A percentile compares a stretch with the other conserved stretches of the same genome.
phyloP scores from a whole-genome alignment of 2,888 invertebrate genomes.

The Leucoma salicis region DNA sequence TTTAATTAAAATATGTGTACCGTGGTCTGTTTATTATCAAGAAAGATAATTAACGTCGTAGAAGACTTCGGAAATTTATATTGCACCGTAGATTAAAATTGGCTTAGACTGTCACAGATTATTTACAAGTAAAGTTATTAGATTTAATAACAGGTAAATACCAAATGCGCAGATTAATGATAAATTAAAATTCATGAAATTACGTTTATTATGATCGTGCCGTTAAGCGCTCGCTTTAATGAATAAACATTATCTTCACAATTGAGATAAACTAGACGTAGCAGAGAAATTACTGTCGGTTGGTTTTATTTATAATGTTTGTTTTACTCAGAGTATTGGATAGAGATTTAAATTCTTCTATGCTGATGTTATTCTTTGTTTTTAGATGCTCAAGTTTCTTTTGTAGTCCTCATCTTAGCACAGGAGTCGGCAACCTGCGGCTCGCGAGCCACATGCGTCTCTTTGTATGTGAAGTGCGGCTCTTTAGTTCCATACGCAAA shows the following conservation, averaged over 20 bases:
- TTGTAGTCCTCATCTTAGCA: too few relatives aligned
- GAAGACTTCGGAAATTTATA: neutral
- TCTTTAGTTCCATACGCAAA: too few relatives aligned
- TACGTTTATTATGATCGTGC: conserved; percentile 30
- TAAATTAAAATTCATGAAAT: conserved; percentile 40
- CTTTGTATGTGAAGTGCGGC: too few relatives aligned
- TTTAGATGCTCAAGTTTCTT: too few relatives aligned
- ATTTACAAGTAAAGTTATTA: neutral
- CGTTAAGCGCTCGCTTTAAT: conserved; percentile 23
- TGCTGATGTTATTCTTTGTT: too few relatives aligned
- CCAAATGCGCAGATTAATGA: conserved; percentile 21
- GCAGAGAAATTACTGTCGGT: neutral
- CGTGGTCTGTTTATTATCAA: too few relatives aligned
- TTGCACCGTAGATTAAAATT: neutral
- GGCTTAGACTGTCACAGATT: neutral
- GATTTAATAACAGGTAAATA: conserved; percentile 6
- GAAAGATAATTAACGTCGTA: too few relatives aligned
- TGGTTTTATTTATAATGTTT: neutral
- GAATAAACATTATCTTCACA: conserved; percentile 29
- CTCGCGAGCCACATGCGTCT: too few relatives aligned
- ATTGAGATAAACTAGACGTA: conserved; percentile 1
- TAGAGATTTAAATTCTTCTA: neutral
- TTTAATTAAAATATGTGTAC: too few relatives aligned
- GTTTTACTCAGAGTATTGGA: neutral
- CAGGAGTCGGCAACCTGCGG: too few relatives aligned